A percentile compares a stretch with the other conserved stretches of the same genome.
These are phyloP conservation scores for Synergus itoensis DNA, from an alignment of 2,888 invertebrate species.

Conservation along the genomic window DNA sequence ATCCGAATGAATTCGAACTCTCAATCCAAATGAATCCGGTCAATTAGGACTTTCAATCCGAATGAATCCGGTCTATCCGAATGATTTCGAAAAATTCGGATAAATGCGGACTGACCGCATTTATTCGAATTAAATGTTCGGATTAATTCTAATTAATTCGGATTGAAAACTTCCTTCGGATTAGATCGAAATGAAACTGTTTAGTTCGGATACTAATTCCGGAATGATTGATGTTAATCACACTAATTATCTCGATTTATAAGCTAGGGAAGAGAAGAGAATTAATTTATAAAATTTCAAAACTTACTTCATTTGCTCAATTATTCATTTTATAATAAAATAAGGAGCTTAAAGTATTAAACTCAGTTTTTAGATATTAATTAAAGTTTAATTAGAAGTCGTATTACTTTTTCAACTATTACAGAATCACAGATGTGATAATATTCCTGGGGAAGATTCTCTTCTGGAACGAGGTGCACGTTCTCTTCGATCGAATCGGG, in stretches of 20 bases:
- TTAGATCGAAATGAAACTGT: no score
- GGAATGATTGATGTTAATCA: neutral
- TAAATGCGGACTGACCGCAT: no score
- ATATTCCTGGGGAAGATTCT: neutral
- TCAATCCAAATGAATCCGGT: no score
- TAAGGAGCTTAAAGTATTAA: neutral
- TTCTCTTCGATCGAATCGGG: constrained; percentile 42
- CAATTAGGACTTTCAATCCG: no score
- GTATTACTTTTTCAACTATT: neutral
- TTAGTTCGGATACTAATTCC: no score
- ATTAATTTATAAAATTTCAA: neutral
- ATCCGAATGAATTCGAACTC: no score
- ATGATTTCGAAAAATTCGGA: no score
- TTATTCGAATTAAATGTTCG: no score
- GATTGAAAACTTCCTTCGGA: no score
- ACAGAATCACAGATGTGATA: neutral
- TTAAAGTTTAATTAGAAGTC: neutral
- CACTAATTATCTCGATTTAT: neutral
- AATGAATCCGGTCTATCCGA: no score
- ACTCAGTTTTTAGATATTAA: neutral
- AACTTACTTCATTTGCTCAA: neutral
- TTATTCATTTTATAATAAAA: neutral
- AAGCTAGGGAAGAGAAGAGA: neutral
- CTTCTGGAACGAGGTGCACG: neutral
- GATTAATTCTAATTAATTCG: no score